Base-by-base conservation (phyloP, 2,888 invertebrate genomes). In the Ochlodes sylvanus region DNA sequence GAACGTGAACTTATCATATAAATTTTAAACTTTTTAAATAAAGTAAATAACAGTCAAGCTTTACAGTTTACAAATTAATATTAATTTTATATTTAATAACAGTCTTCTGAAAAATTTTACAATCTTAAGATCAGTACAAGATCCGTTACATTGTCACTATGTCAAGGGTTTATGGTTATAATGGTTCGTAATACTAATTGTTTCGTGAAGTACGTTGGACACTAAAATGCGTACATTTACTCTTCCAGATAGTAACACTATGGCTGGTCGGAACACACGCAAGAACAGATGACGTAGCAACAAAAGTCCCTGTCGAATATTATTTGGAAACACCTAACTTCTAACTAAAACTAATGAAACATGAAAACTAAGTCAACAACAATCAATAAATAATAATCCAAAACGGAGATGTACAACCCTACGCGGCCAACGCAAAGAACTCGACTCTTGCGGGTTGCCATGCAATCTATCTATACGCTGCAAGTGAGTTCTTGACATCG, bases 401-500 rank as follows among this genome's bases (percentile, higher is more conserved):
- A 52, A 61, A 14, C 17, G 27, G 32, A 47, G 42, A 17, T 61
- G 42, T 5, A 64, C 67, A 67, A 17, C 67, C 67, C 61, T 67
- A 17, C 47, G 55, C 44, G 61, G 44, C 47, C 55, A 61, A 67
- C 67, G 67, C 67, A 56, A 61, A 61, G 55, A 67, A 67, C 61
- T 61, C 55, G 21, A 50, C 17, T 50, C 50, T 17, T 55, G 61
- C 47, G 34, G 55, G 67, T 67, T 61, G 67, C 67, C 60, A 67
- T 67, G 67, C 67, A 67, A 61, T 67, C 61, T 67, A 67, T 65
- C 73, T 77, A 72, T 73, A 71, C 69, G 71, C 71, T 71, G 70
- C 71, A 70, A 72, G 70, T 69, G 68, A 69, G 73, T 70, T 76
- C 74, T 73, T 72, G 72, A 73, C 72, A 69, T 69, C 71, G 71